Base-by-base conservation (phyloP, 2,797 vertebrate species). In the Dipus sagitta region DNA sequence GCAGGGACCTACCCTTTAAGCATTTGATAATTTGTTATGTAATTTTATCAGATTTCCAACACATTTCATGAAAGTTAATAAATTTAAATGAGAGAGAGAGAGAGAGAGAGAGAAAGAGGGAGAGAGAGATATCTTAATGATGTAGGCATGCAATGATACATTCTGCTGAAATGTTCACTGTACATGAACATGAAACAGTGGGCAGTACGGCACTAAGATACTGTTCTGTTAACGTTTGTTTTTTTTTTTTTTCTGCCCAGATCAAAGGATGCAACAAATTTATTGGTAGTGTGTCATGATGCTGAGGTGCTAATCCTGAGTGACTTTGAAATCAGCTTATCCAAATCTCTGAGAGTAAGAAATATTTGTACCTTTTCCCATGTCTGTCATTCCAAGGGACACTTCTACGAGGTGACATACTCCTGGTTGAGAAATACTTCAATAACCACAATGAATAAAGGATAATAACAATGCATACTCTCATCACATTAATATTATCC, bases 211-310 rank as follows among this genome's bases (percentile, higher is more conserved):
- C 32, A 77, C 10, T 3, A 15, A 88, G 78, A 76, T 21, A 62
- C 17, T 13, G 47, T 90, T 90, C 71, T 42, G 21, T 90, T 4
- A 28, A 9, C 11, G n/a, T 81, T 72, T 95, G 76, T 85, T 95
- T 81, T 38, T 81, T 72, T 93, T 80, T 85, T 95, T 81, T n/a
- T 58, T 58, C n/a, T 94, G 42, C 23, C 77, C 26, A 34, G 15
- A 65, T 68, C 54, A 17, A 86, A 86, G 17, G 20, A 71, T 42
- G 64, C 11, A 68, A 34, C 42, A 62, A 52, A 76, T 68, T 47
- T 60, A 77, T 24, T 86, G 65, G 65, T 20, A 52, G 28, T 42
- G 23, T 4, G 32, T 86, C 62, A 32, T 3, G 62, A 60, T 75
- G n/a, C 11, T 38, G 2, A 6, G 20, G 64, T 74, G 32, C 34